These are phyloP conservation scores for Drosophila neonasuta DNA, from an alignment of 2,888 invertebrate genomes.

Conservation along the genomic window DNA sequence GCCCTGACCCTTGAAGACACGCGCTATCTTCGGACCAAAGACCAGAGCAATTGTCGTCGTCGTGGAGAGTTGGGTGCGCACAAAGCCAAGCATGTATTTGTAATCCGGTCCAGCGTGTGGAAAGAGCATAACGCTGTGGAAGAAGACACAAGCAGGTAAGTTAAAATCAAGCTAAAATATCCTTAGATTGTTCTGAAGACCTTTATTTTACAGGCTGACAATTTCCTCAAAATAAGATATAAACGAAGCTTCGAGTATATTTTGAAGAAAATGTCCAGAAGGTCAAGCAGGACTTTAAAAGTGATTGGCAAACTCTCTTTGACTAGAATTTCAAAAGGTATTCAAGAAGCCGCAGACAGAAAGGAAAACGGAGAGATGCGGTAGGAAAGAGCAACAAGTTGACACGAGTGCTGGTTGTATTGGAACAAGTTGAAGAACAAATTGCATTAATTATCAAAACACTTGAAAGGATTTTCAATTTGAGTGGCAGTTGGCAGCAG, in stretches of 20 bases:
- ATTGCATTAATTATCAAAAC: conserved; percentile 74
- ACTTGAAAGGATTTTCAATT: conserved; percentile 65
- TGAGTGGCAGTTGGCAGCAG: conserved; percentile 32
- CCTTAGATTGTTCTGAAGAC: not conserved
- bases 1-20: conserved; percentile 92
- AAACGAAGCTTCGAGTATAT: too few species aligned
- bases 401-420: conserved; percentile 11
- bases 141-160: not conserved
- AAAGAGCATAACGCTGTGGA: conserved; percentile 90
- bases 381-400: conserved; percentile 43
- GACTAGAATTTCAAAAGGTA: not conserved
- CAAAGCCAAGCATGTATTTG: conserved; percentile 94
- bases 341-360: not conserved
- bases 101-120: conserved; percentile 95
- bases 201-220: not conserved
- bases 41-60: conserved; percentile 85
- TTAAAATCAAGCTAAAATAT: not conserved
- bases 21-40: conserved; percentile 86
- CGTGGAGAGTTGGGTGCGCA: conserved; percentile 95
- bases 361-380: not conserved
- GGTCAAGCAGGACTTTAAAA: too few species aligned
- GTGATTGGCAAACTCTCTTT: too few species aligned
- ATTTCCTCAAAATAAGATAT: too few species aligned
- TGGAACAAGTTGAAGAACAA: conserved; percentile 46
- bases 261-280: too few species aligned